A percentile compares a stretch with the other conserved stretches of the same genome.
These are phyloP conservation scores for Lamprotornis superbus DNA, from an alignment of 2,113 vertebrate species.

Conservation along the genomic window DNA sequence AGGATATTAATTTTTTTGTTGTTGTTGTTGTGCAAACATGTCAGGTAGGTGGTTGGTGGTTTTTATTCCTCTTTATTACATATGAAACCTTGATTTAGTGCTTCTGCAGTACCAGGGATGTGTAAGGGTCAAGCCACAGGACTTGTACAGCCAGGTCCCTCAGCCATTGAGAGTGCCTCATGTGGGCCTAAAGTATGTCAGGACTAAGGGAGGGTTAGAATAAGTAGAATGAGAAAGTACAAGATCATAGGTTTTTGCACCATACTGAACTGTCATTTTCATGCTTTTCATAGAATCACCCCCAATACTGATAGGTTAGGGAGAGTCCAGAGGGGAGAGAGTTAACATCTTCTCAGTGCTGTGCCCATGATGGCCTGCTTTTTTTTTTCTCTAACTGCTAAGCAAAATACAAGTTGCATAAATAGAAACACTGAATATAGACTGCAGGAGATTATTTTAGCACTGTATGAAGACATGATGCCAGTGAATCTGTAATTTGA, in stretches of 20 bases:
- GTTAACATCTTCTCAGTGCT: neutral
- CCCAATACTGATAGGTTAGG: neutral
- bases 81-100: neutral
- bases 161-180: neutral
- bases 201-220: neutral
- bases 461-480: neutral
- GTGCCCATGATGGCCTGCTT: neutral
- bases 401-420: constrained; percentile 27
- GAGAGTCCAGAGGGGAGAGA: neutral
- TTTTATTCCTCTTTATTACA: neutral
- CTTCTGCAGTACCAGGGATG: neutral
- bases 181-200: neutral
- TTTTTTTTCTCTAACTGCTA: constrained; percentile 22
- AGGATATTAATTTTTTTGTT: neutral
- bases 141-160: neutral
- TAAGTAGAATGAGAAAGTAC: neutral
- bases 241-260: neutral
- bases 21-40: neutral
- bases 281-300: neutral
- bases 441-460: constrained; percentile 45
- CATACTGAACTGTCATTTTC: neutral
- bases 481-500: constrained; percentile 44
- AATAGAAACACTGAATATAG: constrained; percentile 52
- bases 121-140: neutral
- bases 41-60: neutral